Conservation (phyloP, 1,140 invertebrate species). For the Myzus persicae region DNA sequence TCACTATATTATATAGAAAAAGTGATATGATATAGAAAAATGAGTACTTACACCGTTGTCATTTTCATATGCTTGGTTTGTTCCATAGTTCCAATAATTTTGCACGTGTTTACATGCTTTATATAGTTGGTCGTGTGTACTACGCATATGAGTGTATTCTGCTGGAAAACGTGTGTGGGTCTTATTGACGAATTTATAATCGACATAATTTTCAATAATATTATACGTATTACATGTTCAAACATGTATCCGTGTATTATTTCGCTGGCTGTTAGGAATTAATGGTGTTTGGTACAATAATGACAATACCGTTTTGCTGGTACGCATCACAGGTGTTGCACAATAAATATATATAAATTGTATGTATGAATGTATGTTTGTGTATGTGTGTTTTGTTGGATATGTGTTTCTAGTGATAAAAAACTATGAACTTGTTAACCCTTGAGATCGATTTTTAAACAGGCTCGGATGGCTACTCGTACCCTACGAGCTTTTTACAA, state of each 20-base stretch:
- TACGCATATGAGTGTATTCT: background rate
- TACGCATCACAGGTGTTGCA: background rate
- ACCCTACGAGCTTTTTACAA: background rate
- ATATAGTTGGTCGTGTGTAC: background rate
- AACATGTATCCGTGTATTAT: background rate
- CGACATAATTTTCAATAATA: background rate
- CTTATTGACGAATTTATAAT: background rate
- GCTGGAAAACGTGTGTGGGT: background rate
- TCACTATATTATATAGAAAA: too few species aligned
- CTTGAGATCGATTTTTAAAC: background rate
- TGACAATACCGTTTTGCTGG: background rate
- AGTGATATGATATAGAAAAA: too few species aligned
- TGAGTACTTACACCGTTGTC: background rate
- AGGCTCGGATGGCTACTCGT: background rate
- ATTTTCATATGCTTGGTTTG: background rate
- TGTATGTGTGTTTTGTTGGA: too few species aligned
- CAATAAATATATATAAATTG: background rate
- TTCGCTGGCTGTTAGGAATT: background rate
- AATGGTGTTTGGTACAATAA: background rate
- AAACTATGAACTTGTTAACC: background rate
- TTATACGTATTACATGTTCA: background rate
- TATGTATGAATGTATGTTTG: background rate
- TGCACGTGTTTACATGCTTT: background rate
- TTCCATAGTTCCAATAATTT: background rate
- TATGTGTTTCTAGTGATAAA: background rate